Conservation (phyloP, 1,140 invertebrate genomes). For the Drosophila rhopaloa region DNA sequence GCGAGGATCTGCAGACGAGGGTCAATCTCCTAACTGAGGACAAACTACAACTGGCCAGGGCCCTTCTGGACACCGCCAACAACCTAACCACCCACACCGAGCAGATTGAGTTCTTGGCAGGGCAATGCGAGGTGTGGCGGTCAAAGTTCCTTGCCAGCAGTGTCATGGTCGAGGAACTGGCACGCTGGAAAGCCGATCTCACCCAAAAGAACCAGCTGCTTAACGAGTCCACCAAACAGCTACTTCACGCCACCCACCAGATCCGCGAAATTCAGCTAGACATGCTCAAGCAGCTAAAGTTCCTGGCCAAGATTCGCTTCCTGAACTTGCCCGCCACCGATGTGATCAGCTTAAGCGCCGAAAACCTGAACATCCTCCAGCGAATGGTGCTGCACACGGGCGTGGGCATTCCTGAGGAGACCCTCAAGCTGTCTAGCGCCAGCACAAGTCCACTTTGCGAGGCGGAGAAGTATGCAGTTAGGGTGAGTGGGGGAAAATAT, state of each 20-base stretch:
- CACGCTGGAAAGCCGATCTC: constrained; percentile 92
- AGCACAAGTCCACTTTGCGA: constrained; percentile 75
- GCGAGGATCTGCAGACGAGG: constrained; percentile 95
- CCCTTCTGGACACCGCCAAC: constrained; percentile 93
- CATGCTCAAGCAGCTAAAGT: constrained; percentile 88
- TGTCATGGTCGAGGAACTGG: constrained; percentile 95
- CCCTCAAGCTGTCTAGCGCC: constrained; percentile 63
- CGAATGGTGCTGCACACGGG: constrained; percentile 81
- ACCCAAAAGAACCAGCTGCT: constrained; percentile 91
- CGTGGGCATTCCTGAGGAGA: constrained; percentile 76
- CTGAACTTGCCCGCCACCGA: constrained; percentile 82
- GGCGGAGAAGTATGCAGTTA: constrained; percentile 81
- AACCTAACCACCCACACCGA: constrained; percentile 94
- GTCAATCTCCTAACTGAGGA: constrained; percentile 96
- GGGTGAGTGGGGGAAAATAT: constrained; percentile 46
- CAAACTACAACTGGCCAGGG: constrained; percentile 93
- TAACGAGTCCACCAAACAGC: constrained; percentile 89
- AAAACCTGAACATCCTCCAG: constrained; percentile 80
- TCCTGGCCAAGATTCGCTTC: constrained; percentile 73
- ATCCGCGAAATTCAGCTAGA: constrained; percentile 89
- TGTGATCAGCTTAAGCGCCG: constrained; percentile 84
- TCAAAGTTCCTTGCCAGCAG: constrained; percentile 98
- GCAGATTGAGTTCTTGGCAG: constrained; percentile 95
- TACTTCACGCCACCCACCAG: constrained; percentile 90
- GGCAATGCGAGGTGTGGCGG: constrained; percentile 97